Evolutionary conservation across 2,888 invertebrate species (phyloP).

Genomic region (Punctoribates punctum): DNA sequence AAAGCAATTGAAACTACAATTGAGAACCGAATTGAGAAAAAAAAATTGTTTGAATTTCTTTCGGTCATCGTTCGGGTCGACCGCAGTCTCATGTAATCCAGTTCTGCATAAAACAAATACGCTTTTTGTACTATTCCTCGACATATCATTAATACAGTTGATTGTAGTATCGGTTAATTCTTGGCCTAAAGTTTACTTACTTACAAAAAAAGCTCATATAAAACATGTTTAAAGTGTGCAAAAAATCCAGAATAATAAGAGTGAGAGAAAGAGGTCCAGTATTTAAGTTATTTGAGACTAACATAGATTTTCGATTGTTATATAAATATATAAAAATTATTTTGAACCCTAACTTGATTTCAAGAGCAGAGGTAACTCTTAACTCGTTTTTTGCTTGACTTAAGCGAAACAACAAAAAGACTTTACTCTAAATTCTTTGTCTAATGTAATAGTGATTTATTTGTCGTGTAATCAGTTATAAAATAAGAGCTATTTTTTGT

Average conservation of each 20-base stretch:
- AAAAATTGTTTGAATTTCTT: not conserved
- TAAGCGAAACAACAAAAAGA: too few relatives aligned
- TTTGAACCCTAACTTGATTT: not conserved
- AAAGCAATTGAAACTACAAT: too few relatives aligned
- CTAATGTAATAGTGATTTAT: constrained; percentile 9
- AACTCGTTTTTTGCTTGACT: not conserved
- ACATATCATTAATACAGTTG: not conserved
- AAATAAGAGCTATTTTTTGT: not conserved
- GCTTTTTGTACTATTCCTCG: not conserved
- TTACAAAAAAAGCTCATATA: not conserved
- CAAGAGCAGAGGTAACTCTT: not conserved
- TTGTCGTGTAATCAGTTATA: constrained; percentile 12
- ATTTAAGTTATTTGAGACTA: not conserved
- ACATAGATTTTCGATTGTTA: not conserved
- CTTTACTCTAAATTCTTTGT: not conserved
- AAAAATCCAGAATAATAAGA: not conserved
- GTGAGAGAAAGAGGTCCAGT: not conserved
- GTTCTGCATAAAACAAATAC: not conserved
- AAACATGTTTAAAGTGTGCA: not conserved
- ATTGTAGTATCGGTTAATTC: too few relatives aligned
- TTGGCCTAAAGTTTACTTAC: too few relatives aligned
- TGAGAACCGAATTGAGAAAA: too few relatives aligned
- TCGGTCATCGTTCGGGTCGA: not conserved
- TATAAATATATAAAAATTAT: constrained; percentile 5
- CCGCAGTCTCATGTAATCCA: not conserved